Evolutionary conservation across 2,113 vertebrate genomes (phyloP).

Genomic region (Opisthocomus hoazin): DNA sequence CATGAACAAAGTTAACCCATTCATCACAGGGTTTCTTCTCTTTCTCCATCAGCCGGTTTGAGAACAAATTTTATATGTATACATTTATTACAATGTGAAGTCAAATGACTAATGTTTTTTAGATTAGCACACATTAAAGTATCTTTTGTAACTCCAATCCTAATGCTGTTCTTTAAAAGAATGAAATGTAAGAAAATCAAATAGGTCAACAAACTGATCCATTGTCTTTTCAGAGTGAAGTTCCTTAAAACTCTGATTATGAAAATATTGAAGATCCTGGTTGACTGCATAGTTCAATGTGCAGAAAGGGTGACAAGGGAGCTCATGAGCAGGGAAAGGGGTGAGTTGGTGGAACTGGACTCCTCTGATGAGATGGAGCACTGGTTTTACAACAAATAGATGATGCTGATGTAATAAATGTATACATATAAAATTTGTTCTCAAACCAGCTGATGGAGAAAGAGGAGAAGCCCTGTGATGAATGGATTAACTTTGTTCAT

Average conservation of each 20-base stretch:
- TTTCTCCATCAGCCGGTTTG: too few species aligned
- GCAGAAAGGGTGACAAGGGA: neutral
- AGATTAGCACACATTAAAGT: neutral
- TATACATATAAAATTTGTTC: too few species aligned
- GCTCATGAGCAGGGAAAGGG: rapidly evolving
- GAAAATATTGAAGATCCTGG: neutral
- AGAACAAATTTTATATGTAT: too few species aligned
- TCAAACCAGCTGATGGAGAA: too few species aligned
- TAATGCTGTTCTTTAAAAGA: neutral
- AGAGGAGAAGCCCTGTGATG: too few species aligned
- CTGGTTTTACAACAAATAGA: neutral
- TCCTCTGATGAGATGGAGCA: neutral
- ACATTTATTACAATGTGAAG: too few species aligned
- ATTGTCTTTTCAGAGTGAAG: neutral
- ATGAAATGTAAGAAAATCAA: neutral
- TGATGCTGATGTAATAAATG: neutral
- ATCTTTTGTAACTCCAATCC: neutral
- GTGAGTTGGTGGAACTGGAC: neutral
- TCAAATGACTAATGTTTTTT: neutral
- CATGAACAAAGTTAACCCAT: too few species aligned
- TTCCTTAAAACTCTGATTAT: neutral
- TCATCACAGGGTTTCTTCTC: too few species aligned
- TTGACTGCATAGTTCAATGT: neutral
- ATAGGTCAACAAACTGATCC: neutral
- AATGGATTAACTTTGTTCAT: too few species aligned